These are phyloP conservation scores for Strigamia transsilvanica DNA, from an alignment of 2,888 invertebrate species.

Conservation along the genomic window DNA sequence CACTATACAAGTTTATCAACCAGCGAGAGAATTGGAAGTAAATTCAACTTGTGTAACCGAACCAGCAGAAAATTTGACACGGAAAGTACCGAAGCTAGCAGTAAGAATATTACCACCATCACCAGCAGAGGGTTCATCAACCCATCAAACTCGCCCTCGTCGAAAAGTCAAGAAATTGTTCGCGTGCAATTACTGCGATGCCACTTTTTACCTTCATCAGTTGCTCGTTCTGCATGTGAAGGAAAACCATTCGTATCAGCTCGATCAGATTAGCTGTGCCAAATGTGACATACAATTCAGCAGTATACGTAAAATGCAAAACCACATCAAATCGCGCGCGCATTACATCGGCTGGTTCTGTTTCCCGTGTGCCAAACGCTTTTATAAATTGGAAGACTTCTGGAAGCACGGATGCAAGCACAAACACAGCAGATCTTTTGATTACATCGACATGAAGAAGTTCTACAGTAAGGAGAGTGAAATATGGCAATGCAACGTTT, in stretches of 20 bases:
- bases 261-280: neutral
- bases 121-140: neutral
- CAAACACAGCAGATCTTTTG: neutral
- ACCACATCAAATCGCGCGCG: neutral
- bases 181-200: neutral
- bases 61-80: neutral
- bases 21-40: too few species aligned
- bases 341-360: slow-evolving; percentile 44
- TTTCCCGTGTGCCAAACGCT: neutral
- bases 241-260: neutral
- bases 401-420: neutral
- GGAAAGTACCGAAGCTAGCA: neutral
- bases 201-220: neutral
- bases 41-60: neutral
- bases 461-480: neutral
- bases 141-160: too few species aligned
- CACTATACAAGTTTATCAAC: too few species aligned
- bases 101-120: too few species aligned
- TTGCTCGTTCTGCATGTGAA: neutral
- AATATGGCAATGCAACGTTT: slow-evolving; percentile 17
- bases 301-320: slow-evolving; percentile 1
- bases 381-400: slow-evolving; percentile 28
- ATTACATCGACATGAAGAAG: neutral
- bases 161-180: neutral
- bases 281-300: neutral